Evolutionary conservation across 2,113 vertebrate species (phyloP).

Genomic region (Rhinopomastus cyanomelas): DNA sequence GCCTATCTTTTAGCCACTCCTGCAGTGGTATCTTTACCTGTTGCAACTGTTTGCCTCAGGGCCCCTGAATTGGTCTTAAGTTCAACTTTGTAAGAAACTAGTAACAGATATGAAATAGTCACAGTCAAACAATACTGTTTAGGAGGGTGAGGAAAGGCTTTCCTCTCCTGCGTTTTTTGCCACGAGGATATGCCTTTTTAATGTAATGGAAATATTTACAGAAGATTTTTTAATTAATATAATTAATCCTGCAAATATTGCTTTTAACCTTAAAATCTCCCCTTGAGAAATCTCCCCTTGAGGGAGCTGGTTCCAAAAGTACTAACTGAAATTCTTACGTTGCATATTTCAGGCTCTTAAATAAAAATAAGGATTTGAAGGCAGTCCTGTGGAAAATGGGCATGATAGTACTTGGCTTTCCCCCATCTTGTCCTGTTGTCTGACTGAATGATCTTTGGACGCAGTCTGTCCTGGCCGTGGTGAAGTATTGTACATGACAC

Average conservation of each 20-base stretch:
- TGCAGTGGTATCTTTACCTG: background rate
- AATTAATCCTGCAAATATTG: background rate
- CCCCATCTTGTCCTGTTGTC: background rate
- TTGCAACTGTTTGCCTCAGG: too few relatives aligned
- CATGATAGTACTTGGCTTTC: background rate
- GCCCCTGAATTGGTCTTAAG: background rate
- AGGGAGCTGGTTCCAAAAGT: background rate
- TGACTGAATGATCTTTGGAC: background rate
- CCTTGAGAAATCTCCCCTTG: background rate
- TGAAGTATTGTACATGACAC: background rate
- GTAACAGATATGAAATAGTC: background rate
- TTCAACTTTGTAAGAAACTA: background rate
- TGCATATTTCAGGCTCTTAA: background rate
- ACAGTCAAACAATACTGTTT: accelerated
- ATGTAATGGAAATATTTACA: background rate
- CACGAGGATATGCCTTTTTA: background rate
- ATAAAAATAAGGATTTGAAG: background rate
- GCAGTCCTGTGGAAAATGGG: background rate
- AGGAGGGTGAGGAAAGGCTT: background rate
- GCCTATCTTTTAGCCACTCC: background rate
- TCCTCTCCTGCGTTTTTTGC: background rate
- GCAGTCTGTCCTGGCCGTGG: background rate
- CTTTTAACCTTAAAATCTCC: background rate
- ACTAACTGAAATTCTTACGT: background rate
- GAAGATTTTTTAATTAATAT: background rate